Evolutionary conservation across 2,888 invertebrate species (phyloP).

Genomic region (Leistus spinibarbis): DNA sequence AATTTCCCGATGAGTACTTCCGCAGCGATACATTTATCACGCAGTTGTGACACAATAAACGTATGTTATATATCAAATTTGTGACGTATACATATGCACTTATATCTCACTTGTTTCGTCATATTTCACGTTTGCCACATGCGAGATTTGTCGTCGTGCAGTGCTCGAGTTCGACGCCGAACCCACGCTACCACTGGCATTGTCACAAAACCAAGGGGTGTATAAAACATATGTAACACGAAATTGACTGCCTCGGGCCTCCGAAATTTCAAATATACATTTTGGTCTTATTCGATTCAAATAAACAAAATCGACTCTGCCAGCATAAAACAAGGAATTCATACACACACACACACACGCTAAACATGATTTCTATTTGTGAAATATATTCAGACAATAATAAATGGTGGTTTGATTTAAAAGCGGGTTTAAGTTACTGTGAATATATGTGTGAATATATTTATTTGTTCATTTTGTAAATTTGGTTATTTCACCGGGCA

Average conservation of each 20-base stretch:
- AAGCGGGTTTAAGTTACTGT: no score
- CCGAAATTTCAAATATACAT: not conserved
- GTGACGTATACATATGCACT: slow-evolving; percentile 33
- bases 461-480: not conserved
- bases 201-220: not conserved
- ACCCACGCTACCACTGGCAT: not conserved
- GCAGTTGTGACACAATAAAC: slow-evolving; percentile 33
- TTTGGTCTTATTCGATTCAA: not conserved
- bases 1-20: not conserved
- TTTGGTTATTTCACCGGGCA: not conserved
- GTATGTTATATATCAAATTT: slow-evolving; percentile 25
- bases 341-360: no score
- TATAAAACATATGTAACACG: not conserved
- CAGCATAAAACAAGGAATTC: not conserved
- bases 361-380: no score
- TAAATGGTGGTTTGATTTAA: no score
- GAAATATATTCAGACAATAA: no score
- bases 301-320: not conserved
- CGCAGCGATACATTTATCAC: not conserved
- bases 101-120: slow-evolving; percentile 37
- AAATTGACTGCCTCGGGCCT: not conserved
- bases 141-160: slow-evolving; percentile 23
- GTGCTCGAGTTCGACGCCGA: not conserved
- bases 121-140: slow-evolving; percentile 39
- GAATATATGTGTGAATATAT: no score